Evolutionary conservation across 2,113 vertebrate species (phyloP).

Genomic region (Hystrix cristata): DNA sequence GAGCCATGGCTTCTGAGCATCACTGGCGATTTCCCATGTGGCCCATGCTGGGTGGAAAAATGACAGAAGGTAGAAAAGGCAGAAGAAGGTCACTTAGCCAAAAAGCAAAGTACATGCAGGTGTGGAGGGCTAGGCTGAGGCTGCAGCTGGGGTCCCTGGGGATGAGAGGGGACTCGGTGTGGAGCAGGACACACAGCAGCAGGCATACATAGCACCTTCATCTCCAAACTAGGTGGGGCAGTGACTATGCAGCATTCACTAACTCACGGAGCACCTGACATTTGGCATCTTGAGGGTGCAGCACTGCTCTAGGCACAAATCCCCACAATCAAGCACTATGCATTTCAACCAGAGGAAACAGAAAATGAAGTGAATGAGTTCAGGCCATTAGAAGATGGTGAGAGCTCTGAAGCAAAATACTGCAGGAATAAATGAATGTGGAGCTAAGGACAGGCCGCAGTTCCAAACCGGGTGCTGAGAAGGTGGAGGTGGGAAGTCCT

Average conservation of each 20-base stretch:
- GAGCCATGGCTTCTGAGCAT: neutral
- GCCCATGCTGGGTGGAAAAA: neutral
- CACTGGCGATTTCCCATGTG: neutral
- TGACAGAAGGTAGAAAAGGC: neutral
- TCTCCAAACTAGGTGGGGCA: neutral
- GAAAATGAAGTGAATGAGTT: neutral
- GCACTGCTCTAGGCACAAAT: neutral
- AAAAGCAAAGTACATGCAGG: neutral
- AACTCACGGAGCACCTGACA: neutral
- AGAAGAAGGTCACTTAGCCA: neutral
- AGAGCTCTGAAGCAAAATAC: no score
- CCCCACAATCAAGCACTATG: neutral
- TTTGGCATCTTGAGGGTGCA: neutral
- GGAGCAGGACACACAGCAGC: neutral
- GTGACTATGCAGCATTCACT: fast-evolving
- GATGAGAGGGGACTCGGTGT: neutral
- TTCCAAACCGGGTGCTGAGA: neutral
- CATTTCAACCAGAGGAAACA: neutral
- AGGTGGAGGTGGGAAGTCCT: neutral
- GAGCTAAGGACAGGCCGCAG: fast-evolving
- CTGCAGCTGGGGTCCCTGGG: neutral
- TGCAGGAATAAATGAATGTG: fast-evolving
- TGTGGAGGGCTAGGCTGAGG: neutral
- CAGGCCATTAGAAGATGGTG: no score
- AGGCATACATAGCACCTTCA: neutral